Conservation (phyloP, 2,797 vertebrate genomes). For the Coregonus ussuriensis region DNA sequence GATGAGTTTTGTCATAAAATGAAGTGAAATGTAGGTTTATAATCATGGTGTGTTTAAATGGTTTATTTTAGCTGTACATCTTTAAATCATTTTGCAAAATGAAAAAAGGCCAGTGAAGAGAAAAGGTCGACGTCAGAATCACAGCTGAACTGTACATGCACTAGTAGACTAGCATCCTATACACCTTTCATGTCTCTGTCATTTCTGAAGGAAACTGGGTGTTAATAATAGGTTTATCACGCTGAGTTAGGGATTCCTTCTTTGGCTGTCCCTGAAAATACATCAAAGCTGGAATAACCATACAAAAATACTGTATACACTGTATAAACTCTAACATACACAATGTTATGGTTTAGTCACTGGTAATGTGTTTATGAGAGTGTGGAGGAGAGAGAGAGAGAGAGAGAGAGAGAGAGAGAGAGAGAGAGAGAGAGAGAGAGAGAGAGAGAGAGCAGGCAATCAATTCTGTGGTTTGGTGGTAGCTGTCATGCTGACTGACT, state of each 20-base stretch:
- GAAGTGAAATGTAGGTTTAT: too few relatives aligned
- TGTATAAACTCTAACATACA: background rate
- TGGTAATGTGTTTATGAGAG: background rate
- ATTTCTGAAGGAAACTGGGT: background rate
- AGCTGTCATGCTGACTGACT: constrained; percentile 24
- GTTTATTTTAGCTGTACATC: too few relatives aligned
- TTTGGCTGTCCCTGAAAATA: constrained; percentile 6
- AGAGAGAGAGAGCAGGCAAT: constrained; percentile 21
- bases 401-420: background rate
- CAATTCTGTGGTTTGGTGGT: constrained; percentile 1
- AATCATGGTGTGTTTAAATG: too few relatives aligned
- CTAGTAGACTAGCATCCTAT: background rate
- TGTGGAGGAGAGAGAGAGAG: background rate
- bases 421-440: background rate
- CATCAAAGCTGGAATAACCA: background rate
- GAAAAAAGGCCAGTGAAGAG: background rate
- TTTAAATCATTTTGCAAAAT: background rate
- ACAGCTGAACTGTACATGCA: background rate
- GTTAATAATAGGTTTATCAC: background rate
- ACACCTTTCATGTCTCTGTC: background rate
- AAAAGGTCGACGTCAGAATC: background rate
- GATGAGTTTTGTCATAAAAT: too few relatives aligned
- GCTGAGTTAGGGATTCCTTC: background rate
- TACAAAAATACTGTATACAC: constrained; percentile 8
- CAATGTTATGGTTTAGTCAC: background rate